These are phyloP conservation scores for Carduelis carduelis DNA, from an alignment of 2,797 vertebrate species.

Conservation along the genomic window DNA sequence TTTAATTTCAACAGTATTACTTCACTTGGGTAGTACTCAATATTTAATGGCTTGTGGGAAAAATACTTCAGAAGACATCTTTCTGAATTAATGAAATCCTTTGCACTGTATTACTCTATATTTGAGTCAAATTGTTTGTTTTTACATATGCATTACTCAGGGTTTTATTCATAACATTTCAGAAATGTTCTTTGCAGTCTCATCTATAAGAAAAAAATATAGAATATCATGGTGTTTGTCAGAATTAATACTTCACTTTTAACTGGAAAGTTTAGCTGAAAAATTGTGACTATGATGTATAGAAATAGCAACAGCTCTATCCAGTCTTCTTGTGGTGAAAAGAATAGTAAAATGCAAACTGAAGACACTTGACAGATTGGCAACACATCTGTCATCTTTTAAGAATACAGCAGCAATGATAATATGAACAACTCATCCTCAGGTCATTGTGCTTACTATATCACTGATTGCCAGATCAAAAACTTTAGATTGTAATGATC, in stretches of 20 bases:
- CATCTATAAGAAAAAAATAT: neutral
- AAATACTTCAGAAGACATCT: neutral
- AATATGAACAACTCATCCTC: neutral
- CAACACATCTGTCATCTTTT: neutral
- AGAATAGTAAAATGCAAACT: neutral
- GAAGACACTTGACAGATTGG: neutral
- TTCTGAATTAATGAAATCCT: neutral
- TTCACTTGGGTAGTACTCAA: constrained; percentile 1
- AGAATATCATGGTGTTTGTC: neutral
- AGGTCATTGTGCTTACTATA: neutral
- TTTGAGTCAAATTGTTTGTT: constrained; percentile 3
- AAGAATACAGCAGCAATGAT: neutral
- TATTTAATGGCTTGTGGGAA: constrained; percentile 1
- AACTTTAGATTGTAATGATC: neutral
- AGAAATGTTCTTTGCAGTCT: neutral
- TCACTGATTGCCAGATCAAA: neutral
- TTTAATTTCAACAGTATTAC: neutral
- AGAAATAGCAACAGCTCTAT: neutral
- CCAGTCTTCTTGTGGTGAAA: neutral
- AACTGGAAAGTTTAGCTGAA: neutral
- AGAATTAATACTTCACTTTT: neutral
- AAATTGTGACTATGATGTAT: neutral
- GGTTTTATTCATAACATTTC: neutral
- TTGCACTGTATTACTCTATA: neutral
- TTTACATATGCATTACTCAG: constrained; percentile 6